Base-by-base conservation (phyloP, 2,888 invertebrate species). In the Ectemnius cavifrons region DNA sequence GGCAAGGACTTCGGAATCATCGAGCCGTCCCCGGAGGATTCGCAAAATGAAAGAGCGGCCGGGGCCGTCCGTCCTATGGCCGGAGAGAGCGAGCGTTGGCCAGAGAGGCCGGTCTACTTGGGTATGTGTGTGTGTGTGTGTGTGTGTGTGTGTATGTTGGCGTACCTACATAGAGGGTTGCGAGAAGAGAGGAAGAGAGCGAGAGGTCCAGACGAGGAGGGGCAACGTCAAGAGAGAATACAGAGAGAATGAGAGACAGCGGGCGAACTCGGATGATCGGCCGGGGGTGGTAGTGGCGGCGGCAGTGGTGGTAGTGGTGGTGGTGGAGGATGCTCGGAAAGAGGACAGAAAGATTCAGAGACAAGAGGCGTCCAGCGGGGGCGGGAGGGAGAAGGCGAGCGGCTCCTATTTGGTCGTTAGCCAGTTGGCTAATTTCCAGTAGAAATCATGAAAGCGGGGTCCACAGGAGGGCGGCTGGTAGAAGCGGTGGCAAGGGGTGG, bases 391-490 rank as follows among this genome's bases (percentile, higher is more conserved):
- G 74, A 68, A 80, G 78, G 73, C 79, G 79, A 77, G 82, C 84
- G 82, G 83, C 81, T 84, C 84, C 88, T 88, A 88, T 90, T 90
- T 90, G 91, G 88, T 91, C 89, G 90, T 90, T 88, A 91, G 90
- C 90, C 90, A 91, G 90, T 89, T 90, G 90, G 90, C 90, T 91
- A 90, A 90, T 91, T 91, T 90, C 90, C 91, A 90, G 89, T 88
- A 89, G 89, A 85, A 89, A 89, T 90, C 89, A 90, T 88, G 88
- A 89, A 89, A 90, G 89, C 89, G 81, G 78, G 80, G 75, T 75
- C 77, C 82, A 83, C 82, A 81, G 83, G 86, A 79, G 84, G 80
- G 78, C 77, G 81, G 74, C 82, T 71, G 83, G 74, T 76, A 77
- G 83, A 73, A 83, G 72, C 74, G 67, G 37, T 37, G 80, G 74